phyloP scores from a whole-genome alignment of 2,888 invertebrate species.

The Protonemura montana region DNA sequence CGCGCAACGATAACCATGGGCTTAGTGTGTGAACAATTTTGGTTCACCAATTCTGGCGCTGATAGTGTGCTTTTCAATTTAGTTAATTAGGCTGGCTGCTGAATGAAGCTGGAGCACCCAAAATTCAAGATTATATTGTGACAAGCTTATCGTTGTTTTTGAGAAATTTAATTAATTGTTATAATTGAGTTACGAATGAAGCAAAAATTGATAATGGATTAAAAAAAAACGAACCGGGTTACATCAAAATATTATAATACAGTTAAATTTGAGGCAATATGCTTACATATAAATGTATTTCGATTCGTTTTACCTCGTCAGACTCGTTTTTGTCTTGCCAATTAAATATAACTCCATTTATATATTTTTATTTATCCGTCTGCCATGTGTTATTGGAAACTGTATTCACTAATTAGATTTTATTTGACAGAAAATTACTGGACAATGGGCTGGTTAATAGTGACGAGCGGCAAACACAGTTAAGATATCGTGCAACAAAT shows the following conservation, averaged over 20 bases:
- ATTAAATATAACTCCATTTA: background rate
- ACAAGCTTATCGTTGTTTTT: background rate
- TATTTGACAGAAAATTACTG: constrained; percentile 21
- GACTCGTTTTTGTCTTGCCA: background rate
- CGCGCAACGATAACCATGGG: background rate
- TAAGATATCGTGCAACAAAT: constrained; percentile 19
- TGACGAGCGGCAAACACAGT: constrained; percentile 13
- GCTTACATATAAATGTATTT: no score
- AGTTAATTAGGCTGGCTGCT: background rate
- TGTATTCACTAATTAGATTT: constrained; percentile 21
- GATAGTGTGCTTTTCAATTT: background rate
- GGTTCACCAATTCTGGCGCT: background rate
- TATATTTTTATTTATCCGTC: constrained; percentile 2
- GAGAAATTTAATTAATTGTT: no score
- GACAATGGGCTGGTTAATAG: constrained; percentile 18
- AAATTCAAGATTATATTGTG: background rate
- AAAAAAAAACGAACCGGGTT: no score
- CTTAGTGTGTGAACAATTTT: background rate
- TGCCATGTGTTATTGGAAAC: constrained; percentile 20
- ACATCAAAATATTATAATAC: no score
- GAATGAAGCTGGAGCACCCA: background rate
- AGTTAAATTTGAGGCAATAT: no score
- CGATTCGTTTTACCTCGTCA: background rate
- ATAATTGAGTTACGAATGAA: no score
- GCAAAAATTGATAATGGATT: no score